Evolutionary conservation across 92 coral and sea anemone genomes (phyloP).

Genomic region (Pocillopora meandrina): DNA sequence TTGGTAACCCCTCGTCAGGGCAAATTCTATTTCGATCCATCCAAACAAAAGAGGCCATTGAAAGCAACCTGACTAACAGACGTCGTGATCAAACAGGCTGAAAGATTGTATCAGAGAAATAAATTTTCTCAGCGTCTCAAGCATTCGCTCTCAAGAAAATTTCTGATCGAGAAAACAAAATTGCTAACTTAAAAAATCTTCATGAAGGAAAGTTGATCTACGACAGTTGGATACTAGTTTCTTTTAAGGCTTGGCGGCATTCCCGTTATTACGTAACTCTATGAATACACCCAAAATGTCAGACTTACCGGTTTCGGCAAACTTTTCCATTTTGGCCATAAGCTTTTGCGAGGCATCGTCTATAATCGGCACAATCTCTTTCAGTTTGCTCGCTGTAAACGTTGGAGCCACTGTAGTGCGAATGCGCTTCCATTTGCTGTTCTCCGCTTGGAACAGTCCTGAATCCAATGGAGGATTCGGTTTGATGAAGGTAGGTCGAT

Average conservation of each 20-base stretch:
- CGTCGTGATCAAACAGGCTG: no score
- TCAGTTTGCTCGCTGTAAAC: constrained; percentile 74
- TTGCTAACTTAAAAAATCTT: no score
- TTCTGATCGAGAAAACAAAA: no score
- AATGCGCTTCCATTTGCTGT: constrained; percentile 70
- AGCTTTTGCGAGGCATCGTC: constrained; percentile 51
- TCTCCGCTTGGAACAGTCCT: constrained; percentile 53
- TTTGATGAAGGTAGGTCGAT: constrained; percentile 60
- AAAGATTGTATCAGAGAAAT: no score
- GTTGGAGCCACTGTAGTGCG: constrained; percentile 74
- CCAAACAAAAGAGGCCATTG: no score
- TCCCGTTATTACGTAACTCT: neutral
- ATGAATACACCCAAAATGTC: neutral
- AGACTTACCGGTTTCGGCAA: constrained; percentile 61
- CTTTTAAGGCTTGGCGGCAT: neutral
- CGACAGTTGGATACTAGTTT: neutral
- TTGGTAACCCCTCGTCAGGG: no score
- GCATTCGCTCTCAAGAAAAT: no score
- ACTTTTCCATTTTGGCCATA: constrained; percentile 48
- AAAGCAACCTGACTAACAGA: no score
- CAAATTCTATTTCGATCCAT: no score
- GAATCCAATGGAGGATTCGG: constrained; percentile 60
- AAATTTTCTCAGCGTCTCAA: no score
- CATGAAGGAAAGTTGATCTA: no score
- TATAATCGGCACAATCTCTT: constrained; percentile 68